phyloP scores from a whole-genome alignment of 2,888 invertebrate species.

The Conops quadrifasciatus region DNA sequence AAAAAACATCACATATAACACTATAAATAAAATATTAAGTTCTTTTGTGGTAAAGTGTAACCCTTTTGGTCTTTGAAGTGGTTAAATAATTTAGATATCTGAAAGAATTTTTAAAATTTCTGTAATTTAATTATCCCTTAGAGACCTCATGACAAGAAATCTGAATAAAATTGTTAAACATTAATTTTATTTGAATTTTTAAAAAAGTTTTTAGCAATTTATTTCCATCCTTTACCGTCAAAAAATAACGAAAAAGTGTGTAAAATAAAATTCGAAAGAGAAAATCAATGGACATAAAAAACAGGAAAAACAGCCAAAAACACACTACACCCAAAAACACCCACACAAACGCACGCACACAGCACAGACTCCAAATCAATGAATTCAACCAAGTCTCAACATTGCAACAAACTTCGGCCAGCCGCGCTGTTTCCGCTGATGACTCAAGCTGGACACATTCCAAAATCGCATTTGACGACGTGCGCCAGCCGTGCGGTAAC shows the following conservation, averaged over 20 bases:
- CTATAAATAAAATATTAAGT: too few species aligned
- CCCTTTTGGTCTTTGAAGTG: too few species aligned
- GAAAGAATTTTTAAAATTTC: too few species aligned
- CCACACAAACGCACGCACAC: not conserved
- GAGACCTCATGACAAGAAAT: too few species aligned
- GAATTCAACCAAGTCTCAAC: conserved; percentile 22
- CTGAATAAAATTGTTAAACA: too few species aligned
- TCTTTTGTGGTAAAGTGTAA: too few species aligned
- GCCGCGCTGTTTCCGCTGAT: conserved; percentile 17
- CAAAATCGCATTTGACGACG: conserved; percentile 12
- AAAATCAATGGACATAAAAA: conserved; percentile 1
- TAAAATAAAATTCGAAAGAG: conserved; percentile 12
- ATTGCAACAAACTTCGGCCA: conserved; percentile 15
- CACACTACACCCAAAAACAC: not conserved
- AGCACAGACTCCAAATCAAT: conserved; percentile 9
- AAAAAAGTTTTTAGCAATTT: not conserved
- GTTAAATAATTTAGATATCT: too few species aligned
- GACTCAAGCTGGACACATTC: conserved; percentile 24
- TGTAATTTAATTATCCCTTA: too few species aligned
- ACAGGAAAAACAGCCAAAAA: conserved; percentile 2
- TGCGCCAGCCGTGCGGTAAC: not conserved
- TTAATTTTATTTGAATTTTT: not conserved
- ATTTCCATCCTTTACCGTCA: not conserved
- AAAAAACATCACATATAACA: too few species aligned
- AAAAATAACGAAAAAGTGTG: not conserved